Evolutionary conservation across 2,113 vertebrate genomes (phyloP), one percentile per base, ranked within the genome.

Genomic region (Trematocara macrostoma): DNA sequence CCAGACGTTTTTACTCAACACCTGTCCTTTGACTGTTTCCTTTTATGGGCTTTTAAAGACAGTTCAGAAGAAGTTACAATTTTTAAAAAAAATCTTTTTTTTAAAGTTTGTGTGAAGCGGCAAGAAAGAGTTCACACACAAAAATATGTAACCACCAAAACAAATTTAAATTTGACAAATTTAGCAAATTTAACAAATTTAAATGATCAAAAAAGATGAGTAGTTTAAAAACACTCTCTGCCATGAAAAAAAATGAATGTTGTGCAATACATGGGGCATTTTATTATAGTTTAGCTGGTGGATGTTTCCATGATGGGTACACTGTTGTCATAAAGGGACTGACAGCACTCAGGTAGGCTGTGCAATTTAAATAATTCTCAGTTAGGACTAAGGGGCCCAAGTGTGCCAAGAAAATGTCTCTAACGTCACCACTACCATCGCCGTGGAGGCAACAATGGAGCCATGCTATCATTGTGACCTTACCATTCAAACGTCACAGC

Each of bases 141-240:
- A 71, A 45, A 47, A 47, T 71, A 9, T 10, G 40, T 47, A 45
- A 45, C 12, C 40, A 26, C 38, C 3, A 26, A 71, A 42, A 69
- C 7, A 69, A 69, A 23, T 23, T 0, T 42, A 8, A 40, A 69
- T 34, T 0, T 59, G 8, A 14, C n/a, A 26, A 23, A 69, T 42
- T 14, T 69, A 23, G n/a, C n/a, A 8, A 40, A 69, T 34, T 0
- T 59, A 5, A 14, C n/a, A 26, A 23, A 69, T 42, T 14, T 69
- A 23, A 23, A 42, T 69, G 1, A 69, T 42, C 35, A 69, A 69
- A 40, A 69, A 69, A 42, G 35, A 40, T 14, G 35, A 67, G 0
- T 69, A 35, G 57, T 61, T 35, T 0, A 35, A 61, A n/a, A n/a
- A n/a, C n/a, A 69, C 18, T 14, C 11, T 40, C 35, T 23, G 0